Evolutionary conservation across 1,140 invertebrate genomes (phyloP), one percentile per base, ranked within the genome.

Genomic region (Drosophila arizonae): DNA sequence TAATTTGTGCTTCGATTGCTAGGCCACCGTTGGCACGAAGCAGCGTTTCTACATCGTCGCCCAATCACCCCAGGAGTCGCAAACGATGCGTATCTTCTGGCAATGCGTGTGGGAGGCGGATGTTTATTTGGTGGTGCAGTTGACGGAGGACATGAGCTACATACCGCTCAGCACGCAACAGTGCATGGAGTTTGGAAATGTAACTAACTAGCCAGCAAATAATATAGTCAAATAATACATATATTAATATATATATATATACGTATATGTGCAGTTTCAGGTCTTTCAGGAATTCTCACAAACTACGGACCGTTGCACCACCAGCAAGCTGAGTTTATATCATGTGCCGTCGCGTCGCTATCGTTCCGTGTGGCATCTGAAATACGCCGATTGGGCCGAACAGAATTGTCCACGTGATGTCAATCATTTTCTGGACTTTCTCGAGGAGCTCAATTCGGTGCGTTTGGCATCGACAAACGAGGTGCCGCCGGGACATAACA

Each of bases 61-160:
- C 10, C 96, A 97, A 90, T 95, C 95, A 15, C 96, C 96, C 9
- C 88, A 90, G 58, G 79, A 89, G 33, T 60, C 78, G 17, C 62
- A 81, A 6, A 92, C 89, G 8, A 90, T 90, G 77, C 68, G 86
- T 46, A 93, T 93, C 76, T 96, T 98, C 90, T 98, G 97, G 97
- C 95, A 97, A 92, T 96, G 96, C 93, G 94, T 96, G 41, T 97
- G 96, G 96, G 96, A 97, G 92, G 94, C 95, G 33, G 95, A 97
- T 91, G 95, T 96, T 1, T 94, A 95, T 76, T 92, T 97, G 17
- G 92, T 97, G 55, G 95, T 96, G 11, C 95, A 96, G 92, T 86
- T 96, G n/a, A 95, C 95, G 8, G 94, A 94, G 65, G 93, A 93
- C 63, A 79, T 92, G 54, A 91, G 85, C 73, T 95, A 95, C 82